Percentiles rank a stretch among this genome's conserved stretches.
Conservation (phyloP, 1,140 invertebrate species). For the Pinna nobilis region DNA sequence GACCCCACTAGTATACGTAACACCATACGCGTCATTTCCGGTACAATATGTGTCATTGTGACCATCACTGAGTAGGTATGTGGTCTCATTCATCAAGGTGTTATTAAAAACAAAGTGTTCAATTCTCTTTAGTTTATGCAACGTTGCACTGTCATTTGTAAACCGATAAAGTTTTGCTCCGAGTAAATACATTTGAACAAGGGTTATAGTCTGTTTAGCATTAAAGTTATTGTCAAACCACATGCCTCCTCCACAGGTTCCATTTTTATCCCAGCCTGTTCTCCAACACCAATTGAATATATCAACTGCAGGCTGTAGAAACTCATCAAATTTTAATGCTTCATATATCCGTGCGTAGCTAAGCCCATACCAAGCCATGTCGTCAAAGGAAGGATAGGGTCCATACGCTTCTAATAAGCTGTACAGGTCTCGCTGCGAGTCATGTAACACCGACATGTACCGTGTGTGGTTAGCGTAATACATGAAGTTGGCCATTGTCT, state of each 20-base stretch:
- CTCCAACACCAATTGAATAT: constrained; percentile 55
- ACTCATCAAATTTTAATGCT: constrained; percentile 35
- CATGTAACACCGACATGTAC: constrained; percentile 35
- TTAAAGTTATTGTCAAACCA: constrained; percentile 50
- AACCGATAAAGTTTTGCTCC: constrained; percentile 45
- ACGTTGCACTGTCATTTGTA: constrained; percentile 30
- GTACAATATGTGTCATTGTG: constrained; percentile 24
- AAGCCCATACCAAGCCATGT: constrained; percentile 56
- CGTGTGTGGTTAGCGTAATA: constrained; percentile 43
- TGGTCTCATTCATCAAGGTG: constrained; percentile 42
- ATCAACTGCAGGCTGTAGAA: constrained; percentile 38
- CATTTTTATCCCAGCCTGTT: constrained; percentile 49
- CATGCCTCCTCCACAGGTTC: constrained; percentile 45
- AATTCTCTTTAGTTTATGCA: constrained; percentile 34
- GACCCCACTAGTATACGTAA: constrained; percentile 47
- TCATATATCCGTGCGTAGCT: constrained; percentile 49
- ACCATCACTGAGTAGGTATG: constrained; percentile 43
- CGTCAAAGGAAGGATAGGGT: constrained; percentile 57
- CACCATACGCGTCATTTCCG: constrained; percentile 26
- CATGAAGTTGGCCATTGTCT: constrained; percentile 49
- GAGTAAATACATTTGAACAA: constrained; percentile 42
- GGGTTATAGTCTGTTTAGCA: constrained; percentile 52
- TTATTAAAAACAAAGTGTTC: constrained; percentile 46
- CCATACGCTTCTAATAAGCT: constrained; percentile 54
- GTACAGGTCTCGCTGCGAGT: constrained; percentile 36